phyloP scores from a whole-genome alignment of 2,113 vertebrate genomes.

The Alosa alosa region DNA sequence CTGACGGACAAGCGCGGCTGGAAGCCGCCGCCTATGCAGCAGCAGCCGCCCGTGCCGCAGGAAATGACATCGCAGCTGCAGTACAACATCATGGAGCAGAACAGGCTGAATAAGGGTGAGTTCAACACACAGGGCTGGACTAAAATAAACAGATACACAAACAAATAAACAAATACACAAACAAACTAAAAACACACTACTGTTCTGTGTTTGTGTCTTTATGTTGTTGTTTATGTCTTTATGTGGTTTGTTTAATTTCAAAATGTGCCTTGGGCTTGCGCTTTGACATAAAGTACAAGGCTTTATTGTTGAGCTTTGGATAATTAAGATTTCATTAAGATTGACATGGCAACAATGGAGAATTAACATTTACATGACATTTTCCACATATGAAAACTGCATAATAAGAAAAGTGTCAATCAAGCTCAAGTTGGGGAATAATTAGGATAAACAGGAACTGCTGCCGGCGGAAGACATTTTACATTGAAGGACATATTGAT shows the following conservation, averaged over 20 bases:
- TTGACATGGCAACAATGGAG: not conserved
- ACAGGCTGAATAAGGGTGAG: slow-evolving; percentile 86
- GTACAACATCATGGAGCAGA: slow-evolving; percentile 90
- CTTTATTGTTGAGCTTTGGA: not conserved
- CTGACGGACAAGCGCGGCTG: slow-evolving; percentile 4
- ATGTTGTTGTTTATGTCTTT: not conserved
- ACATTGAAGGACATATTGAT: not conserved
- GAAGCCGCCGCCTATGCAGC: slow-evolving; percentile 48
- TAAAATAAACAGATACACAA: not conserved
- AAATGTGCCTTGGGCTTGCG: not conserved
- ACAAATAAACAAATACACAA: not conserved
- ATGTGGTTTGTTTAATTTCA: not conserved
- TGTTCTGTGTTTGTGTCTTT: not conserved
- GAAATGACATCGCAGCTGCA: slow-evolving; percentile 83
- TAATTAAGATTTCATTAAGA: slow-evolving; percentile 17
- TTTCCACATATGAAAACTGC: not conserved
- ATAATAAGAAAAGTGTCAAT: not conserved
- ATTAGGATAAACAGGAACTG: not conserved
- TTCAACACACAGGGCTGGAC: slow-evolving; percentile 27
- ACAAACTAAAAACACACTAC: not conserved
- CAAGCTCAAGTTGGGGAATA: not conserved
- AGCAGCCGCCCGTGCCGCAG: slow-evolving; percentile 82
- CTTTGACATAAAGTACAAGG: not conserved
- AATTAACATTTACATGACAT: slow-evolving; percentile 8
- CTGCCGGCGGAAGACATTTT: not conserved